Conservation (phyloP, 1,140 invertebrate genomes). For the Aricia agestis region DNA sequence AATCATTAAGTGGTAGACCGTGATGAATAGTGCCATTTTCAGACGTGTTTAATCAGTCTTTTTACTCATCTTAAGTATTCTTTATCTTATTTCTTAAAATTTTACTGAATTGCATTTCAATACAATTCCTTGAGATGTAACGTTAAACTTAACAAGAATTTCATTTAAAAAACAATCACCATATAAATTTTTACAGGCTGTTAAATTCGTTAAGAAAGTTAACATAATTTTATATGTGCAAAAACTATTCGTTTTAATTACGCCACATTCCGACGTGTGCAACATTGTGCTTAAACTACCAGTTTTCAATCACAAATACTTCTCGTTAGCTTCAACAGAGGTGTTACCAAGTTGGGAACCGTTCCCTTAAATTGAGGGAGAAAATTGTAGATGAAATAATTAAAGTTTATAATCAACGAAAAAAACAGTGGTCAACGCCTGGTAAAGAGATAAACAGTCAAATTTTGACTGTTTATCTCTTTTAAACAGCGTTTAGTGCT, state of each 20-base stretch:
- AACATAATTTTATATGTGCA: conserved; percentile 26
- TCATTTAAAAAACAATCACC: neutral
- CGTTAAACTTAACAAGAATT: neutral
- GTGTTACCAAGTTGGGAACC: neutral
- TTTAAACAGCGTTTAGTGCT: too few species aligned
- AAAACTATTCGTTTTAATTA: conserved; percentile 66
- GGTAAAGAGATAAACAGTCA: too few species aligned
- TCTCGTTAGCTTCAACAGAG: conserved; percentile 5
- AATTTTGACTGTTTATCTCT: too few species aligned
- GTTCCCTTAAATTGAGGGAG: neutral
- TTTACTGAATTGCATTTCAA: too few species aligned
- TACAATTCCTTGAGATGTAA: too few species aligned
- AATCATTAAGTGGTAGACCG: too few species aligned
- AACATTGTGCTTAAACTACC: conserved; percentile 47
- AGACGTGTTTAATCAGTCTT: too few species aligned
- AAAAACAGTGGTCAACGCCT: too few species aligned
- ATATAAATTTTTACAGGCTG: neutral
- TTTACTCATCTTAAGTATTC: too few species aligned
- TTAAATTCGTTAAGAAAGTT: neutral
- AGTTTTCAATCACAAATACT: conserved; percentile 19
- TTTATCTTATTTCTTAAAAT: too few species aligned
- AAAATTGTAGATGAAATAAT: neutral
- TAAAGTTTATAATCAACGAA: too few species aligned
- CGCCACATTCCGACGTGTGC: conserved; percentile 61
- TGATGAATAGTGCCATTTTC: too few species aligned